phyloP scores from a whole-genome alignment of 1,140 invertebrate species.

The Saxidomus purpurata region DNA sequence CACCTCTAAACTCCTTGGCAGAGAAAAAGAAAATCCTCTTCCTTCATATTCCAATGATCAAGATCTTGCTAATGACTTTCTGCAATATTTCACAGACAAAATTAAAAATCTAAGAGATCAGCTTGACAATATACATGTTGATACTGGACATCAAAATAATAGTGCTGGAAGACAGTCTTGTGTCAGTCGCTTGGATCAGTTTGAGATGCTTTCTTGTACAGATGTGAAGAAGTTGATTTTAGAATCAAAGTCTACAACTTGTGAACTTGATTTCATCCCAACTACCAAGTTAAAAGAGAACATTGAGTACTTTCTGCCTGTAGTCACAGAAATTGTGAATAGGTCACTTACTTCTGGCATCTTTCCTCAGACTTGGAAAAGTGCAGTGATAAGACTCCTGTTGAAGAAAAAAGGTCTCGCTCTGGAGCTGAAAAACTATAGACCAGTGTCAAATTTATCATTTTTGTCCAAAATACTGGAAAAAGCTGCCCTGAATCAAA shows the following conservation, averaged over 20 bases:
- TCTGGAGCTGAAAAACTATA: constrained; percentile 25
- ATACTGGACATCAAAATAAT: not conserved
- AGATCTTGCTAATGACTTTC: constrained; percentile 42
- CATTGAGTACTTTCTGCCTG: not conserved
- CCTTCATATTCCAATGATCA: not conserved
- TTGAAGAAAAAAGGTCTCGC: constrained; percentile 37
- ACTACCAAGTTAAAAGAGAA: constrained; percentile 16
- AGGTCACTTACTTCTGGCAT: not conserved
- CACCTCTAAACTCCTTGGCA: constrained; percentile 33
- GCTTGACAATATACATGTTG: constrained; percentile 11
- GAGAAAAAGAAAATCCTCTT: constrained; percentile 40
- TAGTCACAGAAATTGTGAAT: constrained; percentile 1
- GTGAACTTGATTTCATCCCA: constrained; percentile 24
- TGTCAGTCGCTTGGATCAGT: not conserved
- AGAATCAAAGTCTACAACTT: constrained; percentile 35
- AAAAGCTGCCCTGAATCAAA: constrained; percentile 45
- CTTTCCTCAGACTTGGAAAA: constrained; percentile 32
- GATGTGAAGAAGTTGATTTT: not conserved
- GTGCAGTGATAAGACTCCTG: constrained; percentile 16
- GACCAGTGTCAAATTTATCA: constrained; percentile 32
- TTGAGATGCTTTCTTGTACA: not conserved
- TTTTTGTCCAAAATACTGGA: constrained; percentile 48
- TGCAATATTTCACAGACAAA: constrained; percentile 23
- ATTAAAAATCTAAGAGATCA: constrained; percentile 31
- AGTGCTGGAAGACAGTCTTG: not conserved